Evolutionary conservation across 2,888 invertebrate species (phyloP), one percentile per base, ranked within the genome.

Genomic region (Diaprepes abbreviatus): DNA sequence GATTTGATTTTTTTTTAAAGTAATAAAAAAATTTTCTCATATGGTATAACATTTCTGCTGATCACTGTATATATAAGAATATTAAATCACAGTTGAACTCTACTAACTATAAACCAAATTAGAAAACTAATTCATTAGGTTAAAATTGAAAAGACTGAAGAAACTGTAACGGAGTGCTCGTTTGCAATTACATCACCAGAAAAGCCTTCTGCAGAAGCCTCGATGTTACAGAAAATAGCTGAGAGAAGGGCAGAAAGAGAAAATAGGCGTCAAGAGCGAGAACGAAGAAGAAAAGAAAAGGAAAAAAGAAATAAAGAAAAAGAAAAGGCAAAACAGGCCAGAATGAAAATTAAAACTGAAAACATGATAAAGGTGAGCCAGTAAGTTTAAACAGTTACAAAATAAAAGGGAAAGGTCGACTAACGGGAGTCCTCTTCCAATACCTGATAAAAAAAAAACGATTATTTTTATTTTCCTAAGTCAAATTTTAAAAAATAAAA

Each of bases 361-460:
- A 81, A 82, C 68, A 82, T 84, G 80, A 85, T 85, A 35, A 85
- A 84, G 83, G 85, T 84, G 74, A 66, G 68, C 45, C n/a, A n/a
- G 7, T 17, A 31, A 12, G 9, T 9, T 43, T 3, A 12, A 4
- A 12, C 2, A 36, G 3, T 12, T 3, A 12, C 36, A 36, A 36
- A 36, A 36, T 36, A 24, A 24, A 24, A 24, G 5, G 24, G 24
- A 5, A 24, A 24, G n/a, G n/a, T n/a, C n/a, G n/a, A n/a, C n/a
- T n/a, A n/a, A n/a, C n/a, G n/a, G n/a, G n/a, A n/a, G n/a, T n/a
- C n/a, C n/a, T n/a, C n/a, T n/a, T n/a, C n/a, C n/a, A n/a, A n/a
- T n/a, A n/a, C n/a, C n/a, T n/a, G n/a, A n/a, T n/a, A n/a, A n/a
- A n/a, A n/a, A n/a, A n/a, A n/a, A n/a, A n/a, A n/a, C n/a, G n/a